These are phyloP conservation scores for Tetropium fuscum DNA, from an alignment of 2,888 invertebrate species.

Conservation along the genomic window DNA sequence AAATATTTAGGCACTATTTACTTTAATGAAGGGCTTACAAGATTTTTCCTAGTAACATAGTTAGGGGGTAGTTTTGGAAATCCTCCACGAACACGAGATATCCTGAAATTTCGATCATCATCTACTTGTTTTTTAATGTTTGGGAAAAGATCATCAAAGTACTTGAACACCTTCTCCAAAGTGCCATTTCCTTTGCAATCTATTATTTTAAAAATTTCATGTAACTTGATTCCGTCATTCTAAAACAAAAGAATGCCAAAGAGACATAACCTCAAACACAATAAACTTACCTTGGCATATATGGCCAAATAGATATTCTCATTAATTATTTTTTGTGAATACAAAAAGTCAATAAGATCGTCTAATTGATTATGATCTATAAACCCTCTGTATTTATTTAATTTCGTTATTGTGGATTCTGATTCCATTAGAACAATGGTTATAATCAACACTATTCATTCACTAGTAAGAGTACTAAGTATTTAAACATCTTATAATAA, in stretches of 20 bases:
- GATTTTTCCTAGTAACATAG: conserved; percentile 67
- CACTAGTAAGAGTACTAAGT: background rate
- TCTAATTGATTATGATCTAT: conserved; percentile 29
- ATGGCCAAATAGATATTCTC: conserved; percentile 36
- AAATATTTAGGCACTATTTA: no score
- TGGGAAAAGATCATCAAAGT: conserved; percentile 35
- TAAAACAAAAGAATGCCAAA: conserved; percentile 33
- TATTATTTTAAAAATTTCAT: conserved; percentile 37
- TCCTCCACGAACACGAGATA: conserved; percentile 68
- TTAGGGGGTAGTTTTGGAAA: conserved; percentile 71
- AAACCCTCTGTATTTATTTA: conserved; percentile 35
- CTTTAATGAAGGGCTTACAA: conserved; percentile 63
- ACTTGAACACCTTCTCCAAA: conserved; percentile 33
- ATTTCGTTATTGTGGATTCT: conserved; percentile 38
- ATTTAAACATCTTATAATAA: no score
- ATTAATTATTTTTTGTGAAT: conserved; percentile 34
- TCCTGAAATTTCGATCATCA: conserved; percentile 36
- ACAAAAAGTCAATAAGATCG: conserved; percentile 43
- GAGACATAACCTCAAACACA: conserved; percentile 13
- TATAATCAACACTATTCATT: background rate
- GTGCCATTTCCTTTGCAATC: conserved; percentile 18
- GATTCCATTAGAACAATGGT: conserved; percentile 22
- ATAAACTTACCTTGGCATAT: conserved; percentile 31
- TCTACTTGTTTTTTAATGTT: conserved; percentile 33
- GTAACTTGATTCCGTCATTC: conserved; percentile 24